Evolutionary conservation across 2,797 vertebrate species (phyloP).

Genomic region (Phalloptychus januarius): DNA sequence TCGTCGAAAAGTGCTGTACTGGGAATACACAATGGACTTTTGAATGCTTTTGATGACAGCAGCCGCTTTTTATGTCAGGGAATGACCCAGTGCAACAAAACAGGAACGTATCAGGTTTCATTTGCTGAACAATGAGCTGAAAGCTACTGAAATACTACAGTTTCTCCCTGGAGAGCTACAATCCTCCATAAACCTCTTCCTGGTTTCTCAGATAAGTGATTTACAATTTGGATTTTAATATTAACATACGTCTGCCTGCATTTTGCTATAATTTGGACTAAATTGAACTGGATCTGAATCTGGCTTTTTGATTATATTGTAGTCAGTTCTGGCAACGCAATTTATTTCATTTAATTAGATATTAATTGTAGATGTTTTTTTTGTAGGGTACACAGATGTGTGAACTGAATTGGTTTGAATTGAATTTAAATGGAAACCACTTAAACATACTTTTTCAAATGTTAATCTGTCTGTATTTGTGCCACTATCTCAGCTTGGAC

Average conservation of each 20-base stretch:
- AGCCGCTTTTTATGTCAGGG: background rate
- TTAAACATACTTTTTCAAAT: background rate
- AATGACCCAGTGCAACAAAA: background rate
- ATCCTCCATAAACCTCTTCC: background rate
- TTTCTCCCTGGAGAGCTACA: background rate
- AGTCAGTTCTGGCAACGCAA: background rate
- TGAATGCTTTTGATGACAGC: constrained; percentile 4
- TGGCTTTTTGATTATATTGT: background rate
- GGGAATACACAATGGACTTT: background rate
- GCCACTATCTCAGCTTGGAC: background rate
- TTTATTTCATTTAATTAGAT: background rate
- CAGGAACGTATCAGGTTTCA: background rate
- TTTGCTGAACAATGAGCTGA: background rate
- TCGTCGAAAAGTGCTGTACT: background rate
- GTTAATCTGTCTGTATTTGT: background rate
- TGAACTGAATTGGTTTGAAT: background rate
- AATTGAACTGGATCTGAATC: background rate
- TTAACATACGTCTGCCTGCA: background rate
- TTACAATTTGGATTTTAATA: background rate
- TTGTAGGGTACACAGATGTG: background rate
- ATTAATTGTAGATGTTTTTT: background rate
- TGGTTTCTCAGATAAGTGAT: background rate
- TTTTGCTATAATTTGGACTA: background rate
- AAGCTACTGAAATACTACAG: background rate
- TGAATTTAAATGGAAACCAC: background rate